Base-by-base conservation (phyloP, 2,113 vertebrate genomes). In the Crotophaga sulcirostris region DNA sequence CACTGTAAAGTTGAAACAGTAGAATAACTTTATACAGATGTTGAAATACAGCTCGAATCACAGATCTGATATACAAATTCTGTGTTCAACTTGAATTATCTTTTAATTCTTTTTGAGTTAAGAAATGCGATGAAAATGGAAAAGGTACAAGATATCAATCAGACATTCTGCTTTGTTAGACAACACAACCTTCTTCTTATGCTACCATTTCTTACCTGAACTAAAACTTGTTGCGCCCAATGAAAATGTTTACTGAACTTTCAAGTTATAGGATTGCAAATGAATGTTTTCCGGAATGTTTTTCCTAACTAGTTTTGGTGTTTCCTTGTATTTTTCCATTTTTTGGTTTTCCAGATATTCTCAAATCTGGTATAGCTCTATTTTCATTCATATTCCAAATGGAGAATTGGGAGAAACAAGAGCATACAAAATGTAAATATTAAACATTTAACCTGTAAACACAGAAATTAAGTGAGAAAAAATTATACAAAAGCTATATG, bases 391-490 rank as follows among this genome's bases (percentile, higher is more conserved):
- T 77, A 55, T 84, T 87, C 63, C 19, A 67, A 31, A 58, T 25
- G 13, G 2, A 12, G 4, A 2, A 74, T 13, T 1, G 8, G 1
- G 4, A 72, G 16, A 54, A 80, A 20, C 2, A 68, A 33, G 3
- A 76, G 11, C 11, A 62, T 11, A 59, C 3, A 62, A 78, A 74
- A 67, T 17, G 1, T 36, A 82, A 38, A 2, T 44, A 44, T 9
- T 38, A n/a, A 69, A 25, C 8, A 18, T 89, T 80, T 63, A 13
- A 76, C 7, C 13, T 67, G 28, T 34, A 25, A 83, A 83, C 21
- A 11, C 3, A 75, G 66, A 83, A 79, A 24, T 4, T 33, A 15
- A 33, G 34, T 33, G 26, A 88, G 31, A 8, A 66, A 49, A 80
- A 70, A 45, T 0, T 16, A 44, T 44, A n/a, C 4, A 59, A 86